These are phyloP conservation scores for Irena cyanogastra DNA, from an alignment of 2,113 vertebrate genomes.

Conservation along the genomic window DNA sequence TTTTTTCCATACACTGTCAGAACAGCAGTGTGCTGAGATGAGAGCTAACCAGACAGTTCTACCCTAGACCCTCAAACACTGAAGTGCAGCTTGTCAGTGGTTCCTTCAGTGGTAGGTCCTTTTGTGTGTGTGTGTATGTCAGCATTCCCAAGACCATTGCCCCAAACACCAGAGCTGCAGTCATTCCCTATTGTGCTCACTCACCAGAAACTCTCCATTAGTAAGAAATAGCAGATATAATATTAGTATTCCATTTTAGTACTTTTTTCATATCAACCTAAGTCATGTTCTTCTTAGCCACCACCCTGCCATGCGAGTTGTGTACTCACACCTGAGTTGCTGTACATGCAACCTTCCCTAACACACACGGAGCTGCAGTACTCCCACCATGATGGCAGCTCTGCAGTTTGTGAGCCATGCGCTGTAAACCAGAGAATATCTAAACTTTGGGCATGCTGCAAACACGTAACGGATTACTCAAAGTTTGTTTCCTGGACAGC, in stretches of 20 bases:
- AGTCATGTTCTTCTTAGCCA: not conserved
- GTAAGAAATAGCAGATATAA: not conserved
- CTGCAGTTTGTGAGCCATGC: not conserved
- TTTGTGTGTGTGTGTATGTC: not conserved
- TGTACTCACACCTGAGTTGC: not conserved
- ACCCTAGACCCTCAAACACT: not conserved
- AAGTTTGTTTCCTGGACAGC: not conserved
- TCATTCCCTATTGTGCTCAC: accelerated
- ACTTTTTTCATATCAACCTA: not conserved
- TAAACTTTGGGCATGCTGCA: not conserved
- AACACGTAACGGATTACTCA: accelerated
- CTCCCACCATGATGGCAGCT: not conserved
- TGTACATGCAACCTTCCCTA: not conserved
- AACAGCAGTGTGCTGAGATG: not conserved
- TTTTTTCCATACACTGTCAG: not conserved
- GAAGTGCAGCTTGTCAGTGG: not conserved
- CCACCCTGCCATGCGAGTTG: not conserved
- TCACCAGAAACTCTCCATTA: not conserved
- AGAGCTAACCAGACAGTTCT: not conserved
- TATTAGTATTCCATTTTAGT: not conserved
- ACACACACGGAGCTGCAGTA: not conserved
- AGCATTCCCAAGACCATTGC: not conserved
- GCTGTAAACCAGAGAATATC: not conserved
- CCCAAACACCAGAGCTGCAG: not conserved
- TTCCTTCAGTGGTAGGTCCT: not conserved